phyloP scores from a whole-genome alignment of 2,797 vertebrate genomes.

The Myotis daubentonii region DNA sequence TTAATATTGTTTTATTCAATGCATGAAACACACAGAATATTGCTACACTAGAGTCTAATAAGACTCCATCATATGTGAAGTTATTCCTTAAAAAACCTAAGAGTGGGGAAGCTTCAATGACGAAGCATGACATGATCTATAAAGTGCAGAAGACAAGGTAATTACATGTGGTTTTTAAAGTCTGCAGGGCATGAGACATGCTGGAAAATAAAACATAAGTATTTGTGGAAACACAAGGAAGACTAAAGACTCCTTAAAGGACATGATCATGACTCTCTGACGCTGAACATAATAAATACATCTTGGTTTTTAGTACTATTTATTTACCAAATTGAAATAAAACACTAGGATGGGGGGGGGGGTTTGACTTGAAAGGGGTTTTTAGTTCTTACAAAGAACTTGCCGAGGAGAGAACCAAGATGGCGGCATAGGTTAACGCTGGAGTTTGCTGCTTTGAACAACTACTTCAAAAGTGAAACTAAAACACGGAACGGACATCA shows the following conservation, averaged over 20 bases:
- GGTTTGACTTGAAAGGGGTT: not conserved
- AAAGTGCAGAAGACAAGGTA: conserved; percentile 34
- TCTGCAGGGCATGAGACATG: conserved; percentile 21
- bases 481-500: too few relatives aligned
- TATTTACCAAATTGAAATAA: not conserved
- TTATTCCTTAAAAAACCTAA: conserved; percentile 43
- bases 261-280: not conserved
- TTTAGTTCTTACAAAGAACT: conserved; percentile 30
- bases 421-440: too few relatives aligned
- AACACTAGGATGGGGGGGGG: too few relatives aligned
- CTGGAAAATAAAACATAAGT: conserved; percentile 28
- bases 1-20: conserved; percentile 11
- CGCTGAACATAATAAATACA: not conserved
- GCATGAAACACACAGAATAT: not conserved
- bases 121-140: not conserved
- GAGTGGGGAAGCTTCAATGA: conserved; percentile 42
- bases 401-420: too few relatives aligned
- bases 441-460: too few relatives aligned
- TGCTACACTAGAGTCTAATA: not conserved
- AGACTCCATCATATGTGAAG: conserved; percentile 35
- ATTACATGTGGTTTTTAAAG: conserved; percentile 32
- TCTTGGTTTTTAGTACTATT: not conserved
- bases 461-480: too few relatives aligned
- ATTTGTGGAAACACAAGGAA: not conserved
- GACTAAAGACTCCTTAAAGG: not conserved